These are phyloP conservation scores for Teinopalpus imperialis DNA, from an alignment of 2,888 invertebrate genomes.

Conservation along the genomic window DNA sequence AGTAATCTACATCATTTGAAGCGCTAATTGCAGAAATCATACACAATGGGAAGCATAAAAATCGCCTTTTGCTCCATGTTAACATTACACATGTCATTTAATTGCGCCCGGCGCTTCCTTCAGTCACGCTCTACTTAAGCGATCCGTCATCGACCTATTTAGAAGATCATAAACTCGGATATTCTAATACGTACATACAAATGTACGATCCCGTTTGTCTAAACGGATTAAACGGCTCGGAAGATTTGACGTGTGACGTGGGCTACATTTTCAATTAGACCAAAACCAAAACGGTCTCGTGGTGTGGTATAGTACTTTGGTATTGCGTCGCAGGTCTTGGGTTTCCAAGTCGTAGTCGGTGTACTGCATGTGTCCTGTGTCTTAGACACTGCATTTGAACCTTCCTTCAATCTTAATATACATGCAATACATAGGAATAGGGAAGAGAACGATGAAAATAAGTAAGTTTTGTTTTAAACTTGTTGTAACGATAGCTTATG, in stretches of 20 bases:
- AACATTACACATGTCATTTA: constrained; percentile 39
- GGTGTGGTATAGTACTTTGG: no score
- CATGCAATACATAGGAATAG: no score
- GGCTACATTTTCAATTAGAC: no score
- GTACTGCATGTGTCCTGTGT: no score
- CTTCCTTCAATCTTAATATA: no score
- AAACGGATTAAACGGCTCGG: constrained; percentile 4
- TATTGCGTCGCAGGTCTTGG: no score
- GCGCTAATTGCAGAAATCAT: constrained; percentile 5
- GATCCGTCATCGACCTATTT: constrained; percentile 50
- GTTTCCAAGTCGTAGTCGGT: no score
- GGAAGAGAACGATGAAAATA: no score
- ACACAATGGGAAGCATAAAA: constrained; percentile 23
- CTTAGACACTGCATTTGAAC: no score
- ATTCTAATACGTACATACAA: constrained; percentile 23
- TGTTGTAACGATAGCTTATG: no score
- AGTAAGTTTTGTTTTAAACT: no score
- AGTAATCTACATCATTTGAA: constrained; percentile 1
- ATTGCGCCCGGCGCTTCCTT: constrained; percentile 44
- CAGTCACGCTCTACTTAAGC: constrained; percentile 50
- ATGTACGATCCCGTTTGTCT: background rate
- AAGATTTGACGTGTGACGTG: constrained; percentile 33
- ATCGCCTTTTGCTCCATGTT: constrained; percentile 24
- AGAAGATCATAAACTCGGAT: constrained; percentile 34
- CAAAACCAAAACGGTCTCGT: no score